A percentile compares a stretch with the other conserved stretches of the same genome.
Evolutionary conservation across 2,797 vertebrate genomes (phyloP).

Genomic region (Cetoscarus ocellatus): DNA sequence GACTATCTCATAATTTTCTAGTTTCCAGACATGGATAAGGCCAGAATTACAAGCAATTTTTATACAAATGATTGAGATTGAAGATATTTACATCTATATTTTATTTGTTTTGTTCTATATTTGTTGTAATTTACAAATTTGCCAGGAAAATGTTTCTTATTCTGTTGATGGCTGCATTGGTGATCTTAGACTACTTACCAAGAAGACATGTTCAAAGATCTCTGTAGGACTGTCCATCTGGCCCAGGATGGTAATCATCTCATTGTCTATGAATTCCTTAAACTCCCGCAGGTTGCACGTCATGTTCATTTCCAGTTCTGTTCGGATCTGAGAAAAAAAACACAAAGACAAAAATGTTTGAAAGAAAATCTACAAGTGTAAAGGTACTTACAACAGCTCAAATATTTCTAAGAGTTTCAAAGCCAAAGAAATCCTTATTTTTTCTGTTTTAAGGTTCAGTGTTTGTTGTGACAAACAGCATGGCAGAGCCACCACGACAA

Average conservation of each 20-base stretch:
- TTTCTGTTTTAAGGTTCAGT: no score
- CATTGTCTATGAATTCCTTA: conserved; percentile 98
- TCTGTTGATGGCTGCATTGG: not conserved
- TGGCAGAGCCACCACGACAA: no score
- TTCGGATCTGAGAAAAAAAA: conserved; percentile 88
- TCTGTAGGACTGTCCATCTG: conserved; percentile 99
- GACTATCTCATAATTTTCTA: not conserved
- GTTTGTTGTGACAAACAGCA: no score
- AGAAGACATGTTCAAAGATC: conserved; percentile 97
- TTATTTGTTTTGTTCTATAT: not conserved
- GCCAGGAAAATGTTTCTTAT: not conserved
- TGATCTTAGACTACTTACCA: conserved; percentile 84
- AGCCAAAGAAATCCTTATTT: no score
- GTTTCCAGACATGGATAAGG: conserved; percentile 1
- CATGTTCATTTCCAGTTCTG: conserved; percentile 98
- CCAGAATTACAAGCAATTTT: not conserved
- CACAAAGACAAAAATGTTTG: not conserved
- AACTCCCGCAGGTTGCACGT: conserved; percentile 97
- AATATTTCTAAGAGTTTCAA: no score
- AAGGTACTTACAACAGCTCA: no score
- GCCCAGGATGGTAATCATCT: conserved; percentile 98
- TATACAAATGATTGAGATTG: conserved; percentile 1
- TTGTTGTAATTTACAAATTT: not conserved
- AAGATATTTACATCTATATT: not conserved
- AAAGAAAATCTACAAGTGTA: not conserved